Evolutionary conservation across 1,140 invertebrate species (phyloP).

Genomic region (Latrodectus geometricus): DNA sequence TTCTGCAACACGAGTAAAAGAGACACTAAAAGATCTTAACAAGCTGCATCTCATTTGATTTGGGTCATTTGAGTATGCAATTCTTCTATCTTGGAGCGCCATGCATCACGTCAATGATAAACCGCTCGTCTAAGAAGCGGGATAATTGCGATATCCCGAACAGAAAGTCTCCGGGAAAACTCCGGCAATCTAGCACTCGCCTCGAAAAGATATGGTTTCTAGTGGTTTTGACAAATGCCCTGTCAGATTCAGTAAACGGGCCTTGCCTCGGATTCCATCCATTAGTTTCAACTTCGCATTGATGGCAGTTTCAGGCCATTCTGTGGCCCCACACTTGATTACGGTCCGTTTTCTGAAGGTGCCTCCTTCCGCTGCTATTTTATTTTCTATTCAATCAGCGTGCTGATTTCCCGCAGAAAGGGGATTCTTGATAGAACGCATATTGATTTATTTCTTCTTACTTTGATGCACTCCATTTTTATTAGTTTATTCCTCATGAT

Average conservation of each 20-base stretch:
- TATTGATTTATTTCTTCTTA: background rate
- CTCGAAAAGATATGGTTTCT: conserved; percentile 52
- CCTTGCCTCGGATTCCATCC: conserved; percentile 43
- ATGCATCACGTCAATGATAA: conserved; percentile 33
- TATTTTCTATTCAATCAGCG: conserved; percentile 50
- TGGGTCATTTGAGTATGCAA: conserved; percentile 11
- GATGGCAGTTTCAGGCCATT: conserved; percentile 57
- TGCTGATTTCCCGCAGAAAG: background rate
- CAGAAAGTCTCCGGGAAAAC: conserved; percentile 39
- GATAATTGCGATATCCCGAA: conserved; percentile 55
- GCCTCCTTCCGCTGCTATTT: conserved; percentile 2
- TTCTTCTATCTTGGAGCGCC: background rate
- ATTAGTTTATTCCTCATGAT: background rate
- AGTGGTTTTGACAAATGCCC: conserved; percentile 55
- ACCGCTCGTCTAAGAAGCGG: conserved; percentile 44
- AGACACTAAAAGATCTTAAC: too few relatives aligned
- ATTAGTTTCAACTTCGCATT: conserved; percentile 55
- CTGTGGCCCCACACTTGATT: conserved; percentile 34
- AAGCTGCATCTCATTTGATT: conserved; percentile 32
- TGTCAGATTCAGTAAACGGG: conserved; percentile 58
- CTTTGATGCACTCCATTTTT: background rate
- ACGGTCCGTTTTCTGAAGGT: conserved; percentile 1
- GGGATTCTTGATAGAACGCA: background rate
- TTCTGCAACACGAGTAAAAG: too few relatives aligned
- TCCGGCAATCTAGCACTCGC: conserved; percentile 15